A percentile compares a stretch with the other conserved stretches of the same genome.
These are phyloP conservation scores for Drosophila malerkotliana DNA, from an alignment of 1,140 invertebrate genomes.

Conservation along the genomic window DNA sequence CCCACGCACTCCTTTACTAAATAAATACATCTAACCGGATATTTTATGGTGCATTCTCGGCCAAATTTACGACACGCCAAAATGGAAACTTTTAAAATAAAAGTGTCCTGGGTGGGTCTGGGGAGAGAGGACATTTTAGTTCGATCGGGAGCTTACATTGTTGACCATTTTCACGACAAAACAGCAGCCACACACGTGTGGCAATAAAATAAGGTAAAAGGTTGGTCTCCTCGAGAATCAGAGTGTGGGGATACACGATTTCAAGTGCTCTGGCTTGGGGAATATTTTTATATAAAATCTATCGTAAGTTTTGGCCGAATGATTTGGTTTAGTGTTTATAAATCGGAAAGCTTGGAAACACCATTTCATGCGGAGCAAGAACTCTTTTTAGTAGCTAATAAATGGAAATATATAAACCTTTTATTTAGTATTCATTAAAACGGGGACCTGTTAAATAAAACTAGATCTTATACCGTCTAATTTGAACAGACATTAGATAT, in stretches of 20 bases:
- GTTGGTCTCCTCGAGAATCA: slow-evolving; percentile 16
- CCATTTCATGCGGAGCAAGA: too few relatives aligned
- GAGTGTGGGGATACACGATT: background rate
- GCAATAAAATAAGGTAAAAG: slow-evolving; percentile 52
- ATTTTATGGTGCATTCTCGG: slow-evolving; percentile 60
- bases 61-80: slow-evolving; percentile 58
- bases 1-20: slow-evolving; percentile 15
- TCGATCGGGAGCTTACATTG: slow-evolving; percentile 21
- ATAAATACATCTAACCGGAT: slow-evolving; percentile 25
- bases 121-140: background rate
- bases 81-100: slow-evolving; percentile 56
- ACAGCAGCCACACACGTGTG: slow-evolving; percentile 46
- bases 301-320: too few relatives aligned
- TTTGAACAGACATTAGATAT: too few relatives aligned
- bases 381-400: too few relatives aligned
- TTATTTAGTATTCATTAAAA: too few relatives aligned
- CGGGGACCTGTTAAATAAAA: too few relatives aligned
- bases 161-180: slow-evolving; percentile 33
- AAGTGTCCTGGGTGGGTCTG: slow-evolving; percentile 25
- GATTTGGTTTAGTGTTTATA: too few relatives aligned
- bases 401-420: too few relatives aligned
- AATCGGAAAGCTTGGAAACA: too few relatives aligned
- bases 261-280: background rate
- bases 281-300: background rate
- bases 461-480: too few relatives aligned